phyloP scores from a whole-genome alignment of 2,888 invertebrate genomes.

The Crocallis elinguaria region DNA sequence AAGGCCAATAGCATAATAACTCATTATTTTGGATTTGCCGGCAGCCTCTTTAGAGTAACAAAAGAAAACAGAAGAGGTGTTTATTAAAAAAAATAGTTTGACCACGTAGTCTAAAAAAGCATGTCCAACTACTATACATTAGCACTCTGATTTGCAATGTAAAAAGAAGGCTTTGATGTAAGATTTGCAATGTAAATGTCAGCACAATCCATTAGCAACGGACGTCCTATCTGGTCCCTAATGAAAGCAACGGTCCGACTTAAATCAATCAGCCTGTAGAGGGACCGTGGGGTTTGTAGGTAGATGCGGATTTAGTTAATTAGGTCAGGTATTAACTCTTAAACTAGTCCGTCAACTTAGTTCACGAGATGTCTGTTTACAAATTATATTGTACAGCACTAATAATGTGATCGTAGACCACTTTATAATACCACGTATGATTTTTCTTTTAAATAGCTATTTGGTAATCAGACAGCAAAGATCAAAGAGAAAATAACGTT shows the following conservation, averaged over 20 bases:
- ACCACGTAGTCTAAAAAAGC: not conserved
- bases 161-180: slow-evolving; percentile 41
- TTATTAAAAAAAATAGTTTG: too few species aligned
- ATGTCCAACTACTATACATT: not conserved
- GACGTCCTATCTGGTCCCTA: slow-evolving; percentile 33
- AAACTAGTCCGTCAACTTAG: too few species aligned
- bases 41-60: not conserved
- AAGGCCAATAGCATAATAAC: too few species aligned
- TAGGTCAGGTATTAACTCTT: not conserved
- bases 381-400: too few species aligned
- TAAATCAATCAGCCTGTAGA: slow-evolving; percentile 32
- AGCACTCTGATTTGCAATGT: slow-evolving; percentile 17
- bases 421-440: too few species aligned
- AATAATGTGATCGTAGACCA: too few species aligned
- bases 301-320: slow-evolving; percentile 1
- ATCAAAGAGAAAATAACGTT: too few species aligned
- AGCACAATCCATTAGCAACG: slow-evolving; percentile 49
- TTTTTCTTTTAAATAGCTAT: too few species aligned
- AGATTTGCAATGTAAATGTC: slow-evolving; percentile 57
- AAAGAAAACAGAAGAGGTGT: too few species aligned
- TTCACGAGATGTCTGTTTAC: too few species aligned
- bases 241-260: slow-evolving; percentile 33
- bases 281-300: not conserved
- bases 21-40: too few species aligned
- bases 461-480: too few species aligned